phyloP scores from a whole-genome alignment of 2,113 vertebrate species.

The Panthera uncia region DNA sequence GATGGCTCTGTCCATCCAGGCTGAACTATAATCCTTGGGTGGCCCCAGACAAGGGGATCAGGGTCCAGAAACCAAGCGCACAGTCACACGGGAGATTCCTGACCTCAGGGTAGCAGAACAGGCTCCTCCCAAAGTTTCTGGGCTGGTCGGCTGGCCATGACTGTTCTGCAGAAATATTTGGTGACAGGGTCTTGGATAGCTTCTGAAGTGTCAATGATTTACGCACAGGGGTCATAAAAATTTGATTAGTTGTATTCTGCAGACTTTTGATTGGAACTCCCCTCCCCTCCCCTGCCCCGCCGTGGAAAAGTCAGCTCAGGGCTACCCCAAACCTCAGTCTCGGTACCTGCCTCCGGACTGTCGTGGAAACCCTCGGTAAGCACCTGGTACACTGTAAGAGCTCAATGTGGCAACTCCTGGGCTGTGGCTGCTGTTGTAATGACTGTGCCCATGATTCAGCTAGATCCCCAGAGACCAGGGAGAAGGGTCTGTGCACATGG shows the following conservation, averaged over 20 bases:
- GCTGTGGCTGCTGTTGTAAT: neutral
- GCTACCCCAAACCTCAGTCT: neutral
- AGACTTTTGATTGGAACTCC: neutral
- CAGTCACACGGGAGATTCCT: neutral
- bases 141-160: too few relatives aligned
- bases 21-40: neutral
- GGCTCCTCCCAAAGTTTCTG: neutral
- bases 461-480: rapidly evolving
- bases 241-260: neutral
- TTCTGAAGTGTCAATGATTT: neutral
- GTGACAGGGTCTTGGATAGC: neutral
- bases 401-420: rapidly evolving
- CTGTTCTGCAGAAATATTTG: neutral
- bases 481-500: neutral
- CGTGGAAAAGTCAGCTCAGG: neutral
- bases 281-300: neutral
- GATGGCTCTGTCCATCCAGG: neutral
- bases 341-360: neutral
- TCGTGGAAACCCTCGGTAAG: neutral
- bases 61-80: neutral
- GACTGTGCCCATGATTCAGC: neutral
- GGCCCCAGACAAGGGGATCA: neutral
- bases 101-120: neutral
- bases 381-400: rapidly evolving
- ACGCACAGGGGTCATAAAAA: neutral